Evolutionary conservation across 2,113 vertebrate genomes (phyloP).

Genomic region (Jacana jacana): DNA sequence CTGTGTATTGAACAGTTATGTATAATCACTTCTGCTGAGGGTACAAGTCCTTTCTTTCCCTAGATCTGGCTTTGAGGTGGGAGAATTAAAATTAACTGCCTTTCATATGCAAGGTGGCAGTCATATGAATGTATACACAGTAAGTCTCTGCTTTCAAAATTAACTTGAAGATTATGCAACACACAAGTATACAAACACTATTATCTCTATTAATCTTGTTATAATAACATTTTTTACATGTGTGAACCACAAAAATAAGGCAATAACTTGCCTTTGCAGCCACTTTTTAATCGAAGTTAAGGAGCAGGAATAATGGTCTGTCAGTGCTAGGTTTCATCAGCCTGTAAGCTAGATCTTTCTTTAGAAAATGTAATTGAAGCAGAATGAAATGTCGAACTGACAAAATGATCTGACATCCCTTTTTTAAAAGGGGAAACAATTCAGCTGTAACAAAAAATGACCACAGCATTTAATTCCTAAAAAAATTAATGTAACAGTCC

Average conservation of each 20-base stretch:
- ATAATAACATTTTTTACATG: background rate
- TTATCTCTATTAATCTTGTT: background rate
- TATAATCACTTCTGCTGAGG: background rate
- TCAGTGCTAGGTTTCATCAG: background rate
- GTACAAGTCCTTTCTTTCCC: background rate
- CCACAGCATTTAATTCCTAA: background rate
- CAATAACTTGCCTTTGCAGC: background rate
- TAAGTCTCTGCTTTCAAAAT: background rate
- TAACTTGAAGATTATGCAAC: background rate
- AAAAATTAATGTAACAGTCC: background rate
- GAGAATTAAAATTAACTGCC: background rate
- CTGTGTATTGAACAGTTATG: fast-evolving
- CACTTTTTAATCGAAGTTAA: background rate
- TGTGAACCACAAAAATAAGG: background rate
- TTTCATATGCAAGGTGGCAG: background rate
- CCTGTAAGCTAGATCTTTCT: background rate
- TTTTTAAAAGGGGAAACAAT: background rate
- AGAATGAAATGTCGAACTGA: background rate
- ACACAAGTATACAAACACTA: background rate
- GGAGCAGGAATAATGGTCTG: background rate
- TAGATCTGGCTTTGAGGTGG: background rate
- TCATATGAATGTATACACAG: background rate
- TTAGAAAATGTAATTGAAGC: background rate
- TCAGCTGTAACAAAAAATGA: background rate
- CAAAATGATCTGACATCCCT: background rate